Evolutionary conservation across 2,797 vertebrate genomes (phyloP).

Genomic region (Nyctalus aviator): DNA sequence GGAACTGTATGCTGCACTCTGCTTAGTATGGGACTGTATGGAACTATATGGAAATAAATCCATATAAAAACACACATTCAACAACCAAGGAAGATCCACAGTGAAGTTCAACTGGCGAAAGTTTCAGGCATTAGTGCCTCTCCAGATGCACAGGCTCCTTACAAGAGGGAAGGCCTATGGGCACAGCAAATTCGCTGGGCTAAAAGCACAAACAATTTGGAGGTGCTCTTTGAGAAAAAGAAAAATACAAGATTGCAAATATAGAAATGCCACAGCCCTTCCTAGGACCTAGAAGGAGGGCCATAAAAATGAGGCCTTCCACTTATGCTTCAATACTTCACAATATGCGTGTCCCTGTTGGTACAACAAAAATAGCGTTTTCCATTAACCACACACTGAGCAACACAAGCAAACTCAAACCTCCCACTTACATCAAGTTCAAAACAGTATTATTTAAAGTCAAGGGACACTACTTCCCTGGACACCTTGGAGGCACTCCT

Average conservation of each 20-base stretch:
- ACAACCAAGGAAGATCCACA: background rate
- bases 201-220: background rate
- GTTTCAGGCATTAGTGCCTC: background rate
- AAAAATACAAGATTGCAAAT: background rate
- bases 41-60: background rate
- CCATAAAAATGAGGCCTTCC: background rate
- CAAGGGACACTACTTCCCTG: rapidly evolving
- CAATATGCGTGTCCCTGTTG: background rate
- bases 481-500: background rate
- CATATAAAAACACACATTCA: background rate
- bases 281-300: background rate
- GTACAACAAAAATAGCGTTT: background rate
- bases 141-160: background rate
- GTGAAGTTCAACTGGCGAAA: background rate
- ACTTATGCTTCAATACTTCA: background rate
- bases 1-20: background rate
- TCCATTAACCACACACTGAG: background rate
- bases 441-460: background rate
- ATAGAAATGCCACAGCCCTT: background rate
- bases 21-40: background rate
- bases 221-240: background rate
- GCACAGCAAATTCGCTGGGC: background rate
- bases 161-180: background rate
- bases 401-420: background rate
- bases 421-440: background rate